A percentile compares a stretch with the other conserved stretches of the same genome.
phyloP scores from a whole-genome alignment of 2,888 invertebrate genomes.

The Lochmaea capreae region DNA sequence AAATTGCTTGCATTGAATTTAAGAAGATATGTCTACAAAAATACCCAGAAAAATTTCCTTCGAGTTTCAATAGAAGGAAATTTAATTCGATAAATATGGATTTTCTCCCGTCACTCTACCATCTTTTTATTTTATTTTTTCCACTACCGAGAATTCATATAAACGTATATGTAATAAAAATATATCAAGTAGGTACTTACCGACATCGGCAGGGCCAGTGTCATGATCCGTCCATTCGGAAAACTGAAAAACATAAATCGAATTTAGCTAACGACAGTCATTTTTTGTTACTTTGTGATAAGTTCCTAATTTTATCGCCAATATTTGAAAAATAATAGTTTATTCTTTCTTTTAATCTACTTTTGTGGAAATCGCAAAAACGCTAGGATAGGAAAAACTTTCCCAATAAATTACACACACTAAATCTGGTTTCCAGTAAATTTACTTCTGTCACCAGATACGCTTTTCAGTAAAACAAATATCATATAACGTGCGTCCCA shows the following conservation, averaged over 20 bases:
- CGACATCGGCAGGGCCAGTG: slow-evolving; percentile 70
- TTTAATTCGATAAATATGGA: slow-evolving; percentile 41
- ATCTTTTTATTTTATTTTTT: slow-evolving; percentile 40
- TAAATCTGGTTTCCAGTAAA: not conserved
- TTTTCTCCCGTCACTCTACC: slow-evolving; percentile 43
- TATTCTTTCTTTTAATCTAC: not conserved
- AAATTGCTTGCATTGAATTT: not conserved
- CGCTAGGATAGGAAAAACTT: no score
- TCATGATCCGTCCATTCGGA: slow-evolving; percentile 73
- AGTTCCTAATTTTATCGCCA: no score
- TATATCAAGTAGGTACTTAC: slow-evolving; percentile 64
- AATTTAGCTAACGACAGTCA: not conserved
- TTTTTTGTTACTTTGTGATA: not conserved
- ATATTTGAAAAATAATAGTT: not conserved
- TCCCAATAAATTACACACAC: not conserved
- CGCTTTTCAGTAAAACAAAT: no score
- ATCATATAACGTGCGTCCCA: no score
- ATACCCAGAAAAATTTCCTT: not conserved
- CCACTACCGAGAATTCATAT: slow-evolving; percentile 19
- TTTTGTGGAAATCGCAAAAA: no score
- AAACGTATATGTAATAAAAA: slow-evolving; percentile 7
- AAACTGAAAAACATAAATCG: slow-evolving; percentile 67
- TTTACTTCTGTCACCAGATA: not conserved
- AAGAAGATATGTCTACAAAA: not conserved
- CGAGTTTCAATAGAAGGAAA: not conserved